Percentiles rank a stretch among this genome's conserved stretches.
phyloP scores from a whole-genome alignment of 2,797 vertebrate species.

The Prionace glauca region DNA sequence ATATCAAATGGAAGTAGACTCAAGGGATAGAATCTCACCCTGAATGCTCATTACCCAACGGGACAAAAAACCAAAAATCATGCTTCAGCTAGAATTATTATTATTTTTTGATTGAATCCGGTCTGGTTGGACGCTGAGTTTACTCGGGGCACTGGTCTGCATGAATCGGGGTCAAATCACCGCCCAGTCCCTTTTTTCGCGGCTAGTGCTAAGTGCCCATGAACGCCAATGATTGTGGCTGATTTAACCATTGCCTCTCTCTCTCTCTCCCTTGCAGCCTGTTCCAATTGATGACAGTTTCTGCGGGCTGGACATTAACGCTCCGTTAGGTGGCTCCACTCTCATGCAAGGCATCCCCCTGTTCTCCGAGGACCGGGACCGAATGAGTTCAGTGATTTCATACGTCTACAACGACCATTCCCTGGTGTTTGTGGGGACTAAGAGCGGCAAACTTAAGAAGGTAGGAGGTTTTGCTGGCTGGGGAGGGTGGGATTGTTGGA shows the following conservation, averaged over 20 bases:
- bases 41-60: not conserved
- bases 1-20: not conserved
- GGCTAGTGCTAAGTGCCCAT: not conserved
- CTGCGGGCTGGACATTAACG: conserved; percentile 97
- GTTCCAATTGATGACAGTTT: conserved; percentile 97
- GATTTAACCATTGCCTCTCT: not conserved
- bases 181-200: not conserved
- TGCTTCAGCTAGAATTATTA: not conserved
- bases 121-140: not conserved
- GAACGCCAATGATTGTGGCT: not conserved
- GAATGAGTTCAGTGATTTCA: conserved; percentile 91
- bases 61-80: not conserved
- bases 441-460: conserved; percentile 89
- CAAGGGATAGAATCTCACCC: not conserved
- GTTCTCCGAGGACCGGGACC: conserved; percentile 82
- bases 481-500: no score
- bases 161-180: not conserved
- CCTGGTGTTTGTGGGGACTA: conserved; percentile 92
- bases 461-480: conserved; percentile 61
- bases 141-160: not conserved
- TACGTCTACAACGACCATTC: conserved; percentile 98
- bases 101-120: not conserved
- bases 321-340: conserved; percentile 88
- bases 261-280: conserved; percentile 60
- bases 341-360: conserved; percentile 88